Percentiles rank a stretch among this genome's conserved stretches.
Conservation (phyloP, 92 coral and sea anemone genomes). For the Porites lobata region DNA sequence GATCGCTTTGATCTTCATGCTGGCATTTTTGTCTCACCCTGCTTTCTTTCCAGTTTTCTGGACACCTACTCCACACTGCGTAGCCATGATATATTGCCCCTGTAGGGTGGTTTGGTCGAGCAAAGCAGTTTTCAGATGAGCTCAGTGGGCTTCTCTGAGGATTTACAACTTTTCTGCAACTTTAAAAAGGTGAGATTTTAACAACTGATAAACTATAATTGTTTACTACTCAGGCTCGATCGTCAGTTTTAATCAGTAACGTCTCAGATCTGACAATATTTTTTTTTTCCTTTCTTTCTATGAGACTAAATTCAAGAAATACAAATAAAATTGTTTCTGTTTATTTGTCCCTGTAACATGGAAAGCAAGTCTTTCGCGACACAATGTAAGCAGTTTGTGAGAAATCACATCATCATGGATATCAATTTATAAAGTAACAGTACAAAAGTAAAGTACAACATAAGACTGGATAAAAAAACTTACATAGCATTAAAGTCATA, state of each 20-base stretch:
- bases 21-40: constrained; percentile 5
- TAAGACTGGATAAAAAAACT: background rate
- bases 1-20: constrained; percentile 29
- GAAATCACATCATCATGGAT: too few relatives aligned
- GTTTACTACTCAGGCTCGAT: too few relatives aligned
- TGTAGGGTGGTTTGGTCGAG: background rate
- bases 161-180: background rate
- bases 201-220: too few relatives aligned
- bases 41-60: constrained; percentile 19
- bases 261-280: too few relatives aligned
- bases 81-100: background rate
- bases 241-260: too few relatives aligned
- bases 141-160: background rate
- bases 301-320: too few relatives aligned
- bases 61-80: constrained; percentile 14
- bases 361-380: too few relatives aligned
- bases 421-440: background rate
- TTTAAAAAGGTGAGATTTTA: background rate
- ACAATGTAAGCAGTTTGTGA: too few relatives aligned
- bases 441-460: background rate
- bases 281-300: too few relatives aligned
- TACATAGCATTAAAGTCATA: constrained; percentile 52
- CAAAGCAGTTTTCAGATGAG: constrained; percentile 10
- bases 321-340: too few relatives aligned
- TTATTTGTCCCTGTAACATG: too few relatives aligned